These are phyloP conservation scores for Smutsia temminckii DNA, from an alignment of 2,797 vertebrate species.

Conservation along the genomic window DNA sequence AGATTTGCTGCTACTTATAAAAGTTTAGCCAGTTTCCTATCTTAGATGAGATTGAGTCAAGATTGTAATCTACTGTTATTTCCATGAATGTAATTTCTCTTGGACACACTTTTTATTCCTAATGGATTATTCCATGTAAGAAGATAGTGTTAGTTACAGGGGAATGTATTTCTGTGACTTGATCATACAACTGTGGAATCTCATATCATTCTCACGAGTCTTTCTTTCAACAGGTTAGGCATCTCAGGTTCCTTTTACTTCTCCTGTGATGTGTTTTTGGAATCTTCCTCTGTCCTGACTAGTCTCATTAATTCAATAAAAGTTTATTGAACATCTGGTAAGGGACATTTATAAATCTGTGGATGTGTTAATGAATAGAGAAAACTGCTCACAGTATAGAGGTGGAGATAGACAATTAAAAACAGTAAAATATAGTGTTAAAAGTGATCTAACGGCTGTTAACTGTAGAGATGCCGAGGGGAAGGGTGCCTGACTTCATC, in stretches of 20 bases:
- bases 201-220: background rate
- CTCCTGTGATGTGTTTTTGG: background rate
- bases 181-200: background rate
- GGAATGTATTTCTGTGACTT: background rate
- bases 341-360: background rate
- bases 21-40: background rate
- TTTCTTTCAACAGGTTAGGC: background rate
- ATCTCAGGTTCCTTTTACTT: background rate
- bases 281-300: background rate
- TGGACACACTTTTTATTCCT: background rate
- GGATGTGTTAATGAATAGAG: background rate
- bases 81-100: background rate
- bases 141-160: background rate
- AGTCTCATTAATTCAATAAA: background rate
- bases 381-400: background rate
- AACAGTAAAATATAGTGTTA: background rate
- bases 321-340: background rate
- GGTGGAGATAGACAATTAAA: background rate
- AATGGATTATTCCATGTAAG: background rate
- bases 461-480: background rate
- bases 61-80: background rate
- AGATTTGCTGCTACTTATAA: background rate
- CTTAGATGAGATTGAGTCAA: background rate
- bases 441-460: background rate
- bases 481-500: background rate